Base-by-base conservation (phyloP, 2,888 invertebrate genomes). In the Acrobasis consociella region DNA sequence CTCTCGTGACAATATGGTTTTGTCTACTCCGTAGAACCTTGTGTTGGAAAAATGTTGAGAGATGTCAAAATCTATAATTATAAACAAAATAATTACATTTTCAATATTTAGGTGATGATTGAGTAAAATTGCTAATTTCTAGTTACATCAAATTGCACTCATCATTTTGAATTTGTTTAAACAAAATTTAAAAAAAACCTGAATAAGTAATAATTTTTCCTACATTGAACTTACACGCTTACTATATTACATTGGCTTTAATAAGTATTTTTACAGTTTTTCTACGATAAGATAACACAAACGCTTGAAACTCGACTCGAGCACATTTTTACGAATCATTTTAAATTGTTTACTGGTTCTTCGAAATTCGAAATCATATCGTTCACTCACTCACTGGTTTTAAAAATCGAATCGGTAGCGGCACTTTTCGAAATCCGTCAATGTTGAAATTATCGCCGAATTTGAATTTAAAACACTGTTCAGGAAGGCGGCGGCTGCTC, bases 401-500 rank as follows among this genome's bases (percentile, higher is more conserved):
- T 38, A 38, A 38, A 53, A 53, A 38, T 15, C 1, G 37, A 53
- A 53, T 52, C 31, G 31, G 31, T 31, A 7, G 50, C 49, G 10
- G 22, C 31, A 52, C 52, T 42, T 56, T 56, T 46, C 11, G 9
- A n/a, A 17, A 13, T 15, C 16, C 13, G 11, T 55, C 55, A 38
- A 7, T 42, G 10, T 56, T 56, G 39, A 16, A 17, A 11, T 39
- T 16, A 65, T 53, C 58, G 53, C 62, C 46, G 39, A 61, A 61
- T 64, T 56, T 42, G 37, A 61, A 64, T 62, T 65, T 38, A 46
- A 52, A 62, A 62, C 63, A 65, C 71, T 69, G 71, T 71, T 67
- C 70, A 74, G 71, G 74, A 85, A 78, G 84, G 83, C 76, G 87
- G 87, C 77, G 86, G 82, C 67, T 73, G 77, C 60, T 78, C 77